These are phyloP conservation scores for Orussus abietinus DNA, from an alignment of 1,140 invertebrate genomes.

Conservation along the genomic window DNA sequence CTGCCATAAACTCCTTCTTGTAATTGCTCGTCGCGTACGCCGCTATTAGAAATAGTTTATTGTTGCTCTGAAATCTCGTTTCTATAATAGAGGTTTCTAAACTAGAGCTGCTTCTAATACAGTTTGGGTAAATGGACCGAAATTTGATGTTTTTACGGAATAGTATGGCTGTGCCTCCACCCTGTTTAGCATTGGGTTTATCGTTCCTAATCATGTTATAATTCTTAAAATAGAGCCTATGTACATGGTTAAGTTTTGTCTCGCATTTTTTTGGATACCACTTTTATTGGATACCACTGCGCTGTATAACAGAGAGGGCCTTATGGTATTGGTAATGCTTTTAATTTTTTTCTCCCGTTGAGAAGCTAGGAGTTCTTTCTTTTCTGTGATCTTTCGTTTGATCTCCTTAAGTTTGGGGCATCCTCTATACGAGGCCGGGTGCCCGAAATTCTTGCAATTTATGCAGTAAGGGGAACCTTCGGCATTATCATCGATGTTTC, in stretches of 20 bases:
- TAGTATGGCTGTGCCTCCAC: slow-evolving; percentile 21
- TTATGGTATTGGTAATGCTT: background rate
- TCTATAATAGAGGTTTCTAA: slow-evolving; percentile 15
- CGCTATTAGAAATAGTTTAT: slow-evolving; percentile 13
- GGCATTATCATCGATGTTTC: background rate
- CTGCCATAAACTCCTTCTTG: slow-evolving; percentile 8
- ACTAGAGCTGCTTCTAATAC: background rate
- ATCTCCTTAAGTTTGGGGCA: slow-evolving; percentile 12
- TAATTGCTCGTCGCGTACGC: slow-evolving; percentile 1
- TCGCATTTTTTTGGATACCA: slow-evolving; percentile 12
- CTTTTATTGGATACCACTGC: background rate
- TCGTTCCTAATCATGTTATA: slow-evolving; percentile 22
- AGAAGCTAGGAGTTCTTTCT: background rate
- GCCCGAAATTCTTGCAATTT: slow-evolving; percentile 15
- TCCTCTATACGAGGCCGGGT: slow-evolving; percentile 21
- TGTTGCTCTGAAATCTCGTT: slow-evolving; percentile 5
- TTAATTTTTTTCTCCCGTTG: background rate
- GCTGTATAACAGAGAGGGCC: background rate
- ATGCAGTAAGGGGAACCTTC: slow-evolving; percentile 13
- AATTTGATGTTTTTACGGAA: slow-evolving; percentile 16
- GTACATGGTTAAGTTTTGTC: slow-evolving; percentile 19
- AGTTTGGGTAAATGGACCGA: slow-evolving; percentile 1
- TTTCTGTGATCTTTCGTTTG: slow-evolving; percentile 1
- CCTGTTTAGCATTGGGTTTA: slow-evolving; percentile 8
- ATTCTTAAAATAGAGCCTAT: slow-evolving; percentile 14